phyloP scores from a whole-genome alignment of 2,113 vertebrate species.

The Urocitellus parryii region DNA sequence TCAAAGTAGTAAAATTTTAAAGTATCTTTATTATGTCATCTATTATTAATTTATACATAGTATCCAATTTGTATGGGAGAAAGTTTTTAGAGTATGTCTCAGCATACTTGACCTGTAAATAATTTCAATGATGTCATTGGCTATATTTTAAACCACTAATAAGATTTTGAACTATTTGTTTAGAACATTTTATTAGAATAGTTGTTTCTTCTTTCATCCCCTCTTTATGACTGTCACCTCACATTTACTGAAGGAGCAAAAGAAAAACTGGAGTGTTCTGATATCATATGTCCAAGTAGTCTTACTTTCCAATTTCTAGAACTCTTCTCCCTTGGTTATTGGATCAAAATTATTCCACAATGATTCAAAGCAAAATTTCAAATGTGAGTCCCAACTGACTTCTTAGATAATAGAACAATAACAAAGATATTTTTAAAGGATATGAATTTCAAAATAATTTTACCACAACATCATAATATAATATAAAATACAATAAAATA shows the following conservation, averaged over 20 bases:
- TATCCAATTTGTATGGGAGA: not conserved
- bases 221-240: not conserved
- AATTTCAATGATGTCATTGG: not conserved
- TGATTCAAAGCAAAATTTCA: not conserved
- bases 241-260: not conserved
- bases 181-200: slow-evolving; percentile 13
- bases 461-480: not conserved
- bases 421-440: not conserved
- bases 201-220: not conserved
- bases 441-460: not conserved
- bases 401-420: not conserved
- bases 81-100: not conserved
- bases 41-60: not conserved
- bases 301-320: not conserved
- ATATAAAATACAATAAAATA: not conserved
- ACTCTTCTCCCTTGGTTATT: not conserved
- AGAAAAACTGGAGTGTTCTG: not conserved
- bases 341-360: not conserved
- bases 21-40: not conserved
- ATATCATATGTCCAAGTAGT: not conserved
- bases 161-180: not conserved
- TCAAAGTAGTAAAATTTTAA: not conserved
- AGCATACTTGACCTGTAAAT: not conserved
- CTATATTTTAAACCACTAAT: not conserved
- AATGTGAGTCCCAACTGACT: not conserved